Evolutionary conservation across 2,113 vertebrate genomes (phyloP), one percentile per base, ranked within the genome.

Genomic region (Agapornis roseicollis): DNA sequence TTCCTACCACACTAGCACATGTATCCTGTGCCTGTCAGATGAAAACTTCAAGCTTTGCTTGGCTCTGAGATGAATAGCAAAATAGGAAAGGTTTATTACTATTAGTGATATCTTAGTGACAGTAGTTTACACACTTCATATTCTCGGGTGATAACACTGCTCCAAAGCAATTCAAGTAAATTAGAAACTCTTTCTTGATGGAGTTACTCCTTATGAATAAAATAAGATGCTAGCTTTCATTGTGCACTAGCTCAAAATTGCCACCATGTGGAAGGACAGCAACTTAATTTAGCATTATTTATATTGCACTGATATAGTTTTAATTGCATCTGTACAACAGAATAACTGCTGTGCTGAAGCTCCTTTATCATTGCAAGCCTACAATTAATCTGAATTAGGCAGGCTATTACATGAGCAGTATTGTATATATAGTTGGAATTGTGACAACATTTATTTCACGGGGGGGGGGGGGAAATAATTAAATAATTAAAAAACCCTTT

Each of bases 231-330:
- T 35, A 41, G 35, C 44, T 97, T 70, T 93, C 92, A 77, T 80
- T 89, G 68, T 87, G 92, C 72, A 91, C 88, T 92, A 96, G 97
- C 97, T 98, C 97, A 98, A 97, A 98, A 96, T 97, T 97, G 98
- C 97, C 97, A 98, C 97, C 97, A 94, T 95, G 97, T 97, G 97
- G 97, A 97, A 61, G 52, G 91, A 97, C 89, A 95, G 84, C 83
- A 81, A 92, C 73, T 94, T 94, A 88, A 91, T 86, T 85, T 90
- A 85, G 39, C 27, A 94, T 58, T 73, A 96, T 80, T 93, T 94
- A 70, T 92, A 83, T 10, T 49, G 35, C 31, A 89, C 33, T 95
- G 58, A 80, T 89, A 88, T 2, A 65, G 86, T 91, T 97, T 92
- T 97, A 94, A 97, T 88, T 94, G 96, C 86, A 95, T 80, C 85